Base-by-base conservation (phyloP, 1,140 invertebrate genomes). In the Drosophila pandora region DNA sequence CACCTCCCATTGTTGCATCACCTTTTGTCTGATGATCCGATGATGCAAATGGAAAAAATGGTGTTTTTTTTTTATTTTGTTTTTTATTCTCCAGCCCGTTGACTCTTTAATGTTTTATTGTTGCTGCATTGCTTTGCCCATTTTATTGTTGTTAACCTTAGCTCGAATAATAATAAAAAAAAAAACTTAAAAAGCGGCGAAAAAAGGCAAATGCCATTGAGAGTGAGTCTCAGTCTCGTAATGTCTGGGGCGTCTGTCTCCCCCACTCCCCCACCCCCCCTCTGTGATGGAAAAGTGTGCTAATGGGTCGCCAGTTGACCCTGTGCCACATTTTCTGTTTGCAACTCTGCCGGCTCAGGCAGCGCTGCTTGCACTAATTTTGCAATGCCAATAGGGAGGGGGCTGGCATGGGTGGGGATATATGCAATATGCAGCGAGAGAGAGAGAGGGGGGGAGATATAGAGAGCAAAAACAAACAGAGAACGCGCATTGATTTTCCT, bases 251-350 rank as follows among this genome's bases (percentile, higher is more conserved):
- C 37, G 34, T 67, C 58, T 60, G 56, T 54, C 34, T 76, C 54
- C 60, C 61, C 25, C 53, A 28, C 23, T 10, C n/a, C 17, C 45
- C n/a, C 30, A 4, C 30, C 28, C 43, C 49, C 41, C 34, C 32
- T 39, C 48, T 56, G 32, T 65, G 52, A 39, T 78, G 74, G 76
- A 83, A 90, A 90, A 90, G 84, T 90, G 82, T 90, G 90, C 84
- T 85, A 90, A 78, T 90, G 72, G 89, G 90, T 90, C 90, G 84
- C 76, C 69, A 80, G 73, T 73, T 90, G 84, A 90, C 90, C 90
- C 85, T 90, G 90, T 90, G 74, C 89, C 50, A 90, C 67, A 75
- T 90, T 85, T 47, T 21, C 28, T 23, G 50, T 43, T 61, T 62
- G 59, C 59, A n/a, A 54, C 67, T 39, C 21, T 41, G 55, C 21